These are phyloP conservation scores for Poeciliopsis gracilis DNA, from an alignment of 2,797 vertebrate species.

Conservation along the genomic window DNA sequence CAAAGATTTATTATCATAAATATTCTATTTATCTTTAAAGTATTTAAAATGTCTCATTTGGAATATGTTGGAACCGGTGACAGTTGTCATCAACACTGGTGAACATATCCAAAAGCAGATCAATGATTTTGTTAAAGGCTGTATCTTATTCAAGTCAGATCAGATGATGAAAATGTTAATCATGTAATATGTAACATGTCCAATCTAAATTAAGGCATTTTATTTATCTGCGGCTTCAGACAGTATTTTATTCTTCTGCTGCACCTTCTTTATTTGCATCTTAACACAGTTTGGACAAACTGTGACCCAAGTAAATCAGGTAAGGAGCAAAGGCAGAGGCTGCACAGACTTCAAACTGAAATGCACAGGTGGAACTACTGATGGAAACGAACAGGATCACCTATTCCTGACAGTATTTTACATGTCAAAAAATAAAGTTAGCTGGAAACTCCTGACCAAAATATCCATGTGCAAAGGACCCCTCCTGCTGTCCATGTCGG, in stretches of 20 bases:
- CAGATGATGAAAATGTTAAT: not conserved
- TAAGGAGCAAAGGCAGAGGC: not conserved
- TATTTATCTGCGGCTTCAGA: not conserved
- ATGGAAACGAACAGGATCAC: not conserved
- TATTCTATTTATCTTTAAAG: not conserved
- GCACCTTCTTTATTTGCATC: not conserved
- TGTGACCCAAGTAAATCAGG: not conserved
- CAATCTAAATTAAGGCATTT: not conserved
- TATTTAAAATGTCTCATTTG: not conserved
- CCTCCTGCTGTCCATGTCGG: constrained; percentile 13
- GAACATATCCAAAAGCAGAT: not conserved
- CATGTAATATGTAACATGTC: not conserved
- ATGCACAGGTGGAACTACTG: not conserved
- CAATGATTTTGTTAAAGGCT: not conserved
- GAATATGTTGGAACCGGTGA: not conserved
- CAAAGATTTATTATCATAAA: not conserved
- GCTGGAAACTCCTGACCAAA: constrained; percentile 36
- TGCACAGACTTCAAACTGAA: not conserved
- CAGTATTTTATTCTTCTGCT: not conserved
- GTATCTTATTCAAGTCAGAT: not conserved
- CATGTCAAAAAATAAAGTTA: constrained; percentile 16
- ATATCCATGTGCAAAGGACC: constrained; percentile 23
- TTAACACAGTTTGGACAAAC: not conserved
- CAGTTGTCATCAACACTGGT: not conserved
- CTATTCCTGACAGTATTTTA: not conserved